These are phyloP conservation scores for Arbacia lixula DNA, from an alignment of 53 echinoderm and acorn worm species.

Conservation along the genomic window DNA sequence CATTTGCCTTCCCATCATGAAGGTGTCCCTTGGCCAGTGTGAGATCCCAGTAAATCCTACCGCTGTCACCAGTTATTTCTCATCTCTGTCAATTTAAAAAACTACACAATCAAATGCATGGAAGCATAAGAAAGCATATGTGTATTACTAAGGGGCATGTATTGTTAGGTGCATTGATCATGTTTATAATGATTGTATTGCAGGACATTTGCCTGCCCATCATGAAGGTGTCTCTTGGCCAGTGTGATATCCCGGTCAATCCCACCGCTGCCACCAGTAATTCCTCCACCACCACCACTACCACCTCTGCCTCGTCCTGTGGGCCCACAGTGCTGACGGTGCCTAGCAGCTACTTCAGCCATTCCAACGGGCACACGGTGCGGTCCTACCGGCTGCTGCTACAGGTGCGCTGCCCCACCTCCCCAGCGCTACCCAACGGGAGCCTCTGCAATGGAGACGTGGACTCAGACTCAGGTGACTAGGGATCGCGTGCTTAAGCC, in stretches of 20 bases:
- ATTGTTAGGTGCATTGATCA: background rate
- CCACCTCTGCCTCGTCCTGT: background rate
- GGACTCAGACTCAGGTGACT: constrained; percentile 59
- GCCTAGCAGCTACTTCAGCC: constrained; percentile 75
- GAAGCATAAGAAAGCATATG: background rate
- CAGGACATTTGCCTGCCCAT: constrained; percentile 62
- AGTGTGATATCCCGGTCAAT: constrained; percentile 51
- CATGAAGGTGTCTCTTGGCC: constrained; percentile 53
- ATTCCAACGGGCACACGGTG: constrained; percentile 87
- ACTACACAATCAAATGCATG: background rate
- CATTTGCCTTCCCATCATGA: constrained; percentile 47
- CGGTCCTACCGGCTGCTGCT: constrained; percentile 86
- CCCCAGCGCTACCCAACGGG: constrained; percentile 17
- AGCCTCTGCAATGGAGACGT: constrained; percentile 81
- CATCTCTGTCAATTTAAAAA: background rate
- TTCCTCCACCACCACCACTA: background rate
- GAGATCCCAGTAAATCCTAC: constrained; percentile 52
- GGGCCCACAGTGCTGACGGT: constrained; percentile 26
- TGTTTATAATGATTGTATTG: background rate
- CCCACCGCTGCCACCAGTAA: constrained; percentile 12
- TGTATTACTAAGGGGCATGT: background rate
- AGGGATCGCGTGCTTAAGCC: too few species aligned
- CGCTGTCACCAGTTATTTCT: background rate
- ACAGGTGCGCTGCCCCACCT: constrained; percentile 68
- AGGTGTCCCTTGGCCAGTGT: constrained; percentile 33